Conservation (phyloP, 2,113 vertebrate species). For the Rhynchopsitta pachyrhyncha region DNA sequence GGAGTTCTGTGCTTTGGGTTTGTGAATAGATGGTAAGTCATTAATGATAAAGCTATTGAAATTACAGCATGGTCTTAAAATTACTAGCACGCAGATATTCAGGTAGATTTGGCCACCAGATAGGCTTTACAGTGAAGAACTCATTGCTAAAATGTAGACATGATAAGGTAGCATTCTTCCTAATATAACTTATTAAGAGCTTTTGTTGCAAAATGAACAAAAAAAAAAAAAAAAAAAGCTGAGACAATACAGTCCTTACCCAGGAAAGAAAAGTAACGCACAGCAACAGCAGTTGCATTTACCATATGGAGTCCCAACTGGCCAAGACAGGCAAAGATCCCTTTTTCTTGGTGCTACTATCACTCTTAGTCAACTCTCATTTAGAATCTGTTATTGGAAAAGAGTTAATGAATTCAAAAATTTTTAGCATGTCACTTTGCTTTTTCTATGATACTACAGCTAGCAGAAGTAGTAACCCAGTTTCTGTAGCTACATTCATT, state of each 20-base stretch:
- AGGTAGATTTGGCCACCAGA: not conserved
- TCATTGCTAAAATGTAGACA: not conserved
- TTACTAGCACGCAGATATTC: not conserved
- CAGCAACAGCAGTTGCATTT: not conserved
- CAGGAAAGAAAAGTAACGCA: not conserved
- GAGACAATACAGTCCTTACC: not conserved
- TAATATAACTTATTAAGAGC: not conserved
- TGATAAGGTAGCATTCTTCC: not conserved
- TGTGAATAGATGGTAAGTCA: not conserved
- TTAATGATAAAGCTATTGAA: not conserved
- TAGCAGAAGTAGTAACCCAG: not conserved
- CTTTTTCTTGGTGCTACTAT: not conserved
- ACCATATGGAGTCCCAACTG: not conserved
- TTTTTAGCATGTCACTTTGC: not conserved
- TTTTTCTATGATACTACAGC: not conserved
- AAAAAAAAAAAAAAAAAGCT: not conserved
- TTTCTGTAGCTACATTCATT: not conserved
- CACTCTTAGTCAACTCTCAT: not conserved
- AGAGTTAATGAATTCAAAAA: not conserved
- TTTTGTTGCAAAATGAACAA: not conserved
- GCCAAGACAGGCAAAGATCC: not conserved
- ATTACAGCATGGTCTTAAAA: not conserved
- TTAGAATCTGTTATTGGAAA: not conserved
- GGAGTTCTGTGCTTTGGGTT: not conserved
- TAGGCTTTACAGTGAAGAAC: not conserved